phyloP scores from a whole-genome alignment of 2,888 invertebrate genomes.

The Sericinus montela region DNA sequence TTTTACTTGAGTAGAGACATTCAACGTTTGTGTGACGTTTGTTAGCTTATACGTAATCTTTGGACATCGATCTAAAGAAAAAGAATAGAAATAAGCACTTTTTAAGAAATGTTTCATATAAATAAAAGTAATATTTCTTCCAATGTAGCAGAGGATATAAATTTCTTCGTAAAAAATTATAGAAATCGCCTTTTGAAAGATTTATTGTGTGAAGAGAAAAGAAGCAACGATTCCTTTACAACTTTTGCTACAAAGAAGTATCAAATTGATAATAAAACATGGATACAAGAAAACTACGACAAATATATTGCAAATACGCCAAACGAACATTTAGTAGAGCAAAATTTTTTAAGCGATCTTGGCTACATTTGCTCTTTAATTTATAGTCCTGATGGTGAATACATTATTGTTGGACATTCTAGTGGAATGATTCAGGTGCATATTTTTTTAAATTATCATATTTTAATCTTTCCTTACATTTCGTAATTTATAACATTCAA shows the following conservation, averaged over 20 bases:
- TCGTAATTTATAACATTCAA: no score
- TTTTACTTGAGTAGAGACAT: no score
- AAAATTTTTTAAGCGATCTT: constrained; percentile 43
- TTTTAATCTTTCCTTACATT: no score
- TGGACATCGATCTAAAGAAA: no score
- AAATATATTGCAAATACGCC: constrained; percentile 50
- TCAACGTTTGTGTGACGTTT: no score
- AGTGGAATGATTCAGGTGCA: constrained; percentile 76
- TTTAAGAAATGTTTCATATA: not conserved
- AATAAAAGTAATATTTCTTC: not conserved
- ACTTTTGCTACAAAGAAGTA: constrained; percentile 45
- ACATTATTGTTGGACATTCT: constrained; percentile 67
- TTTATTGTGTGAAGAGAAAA: constrained; percentile 34
- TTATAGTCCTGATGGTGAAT: constrained; percentile 61
- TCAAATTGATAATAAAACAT: constrained; percentile 32
- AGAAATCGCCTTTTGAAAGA: constrained; percentile 43
- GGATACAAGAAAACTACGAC: constrained; percentile 51
- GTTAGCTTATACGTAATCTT: no score
- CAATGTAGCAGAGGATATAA: constrained; percentile 34
- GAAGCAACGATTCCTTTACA: constrained; percentile 30
- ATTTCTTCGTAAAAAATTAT: constrained; percentile 47
- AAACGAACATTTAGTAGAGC: constrained; percentile 37
- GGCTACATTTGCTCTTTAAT: constrained; percentile 55
- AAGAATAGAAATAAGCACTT: not conserved
- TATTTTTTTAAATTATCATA: not conserved